These are phyloP conservation scores for Cistogaster globosa DNA, from an alignment of 2,888 invertebrate species.

Conservation along the genomic window DNA sequence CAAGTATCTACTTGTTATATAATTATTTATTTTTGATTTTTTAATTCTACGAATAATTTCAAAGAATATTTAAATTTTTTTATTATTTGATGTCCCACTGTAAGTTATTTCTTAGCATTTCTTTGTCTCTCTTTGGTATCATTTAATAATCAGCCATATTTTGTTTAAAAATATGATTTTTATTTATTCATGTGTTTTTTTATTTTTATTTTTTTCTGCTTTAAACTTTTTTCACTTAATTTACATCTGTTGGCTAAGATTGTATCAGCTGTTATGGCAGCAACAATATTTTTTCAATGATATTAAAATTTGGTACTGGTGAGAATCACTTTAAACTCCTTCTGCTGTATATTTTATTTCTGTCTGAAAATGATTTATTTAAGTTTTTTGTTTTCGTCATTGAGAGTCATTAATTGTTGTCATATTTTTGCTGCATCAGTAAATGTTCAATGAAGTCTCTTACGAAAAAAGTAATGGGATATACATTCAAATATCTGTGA, in stretches of 20 bases:
- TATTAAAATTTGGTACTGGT: constrained; percentile 30
- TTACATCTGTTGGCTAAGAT: constrained; percentile 10
- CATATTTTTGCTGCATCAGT: constrained; percentile 11
- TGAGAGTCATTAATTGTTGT: constrained; percentile 20
- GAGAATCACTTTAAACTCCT: constrained; percentile 34
- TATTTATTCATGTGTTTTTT: constrained; percentile 24
- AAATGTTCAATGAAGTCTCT: neutral
- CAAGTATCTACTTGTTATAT: too few species aligned
- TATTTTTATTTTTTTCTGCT: neutral
- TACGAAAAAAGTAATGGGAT: neutral
- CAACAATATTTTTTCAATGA: constrained; percentile 16
- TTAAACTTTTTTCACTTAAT: neutral
- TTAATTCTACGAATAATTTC: too few species aligned
- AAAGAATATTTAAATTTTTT: too few species aligned
- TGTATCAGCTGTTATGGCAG: constrained; percentile 9
- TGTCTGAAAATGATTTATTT: constrained; percentile 49
- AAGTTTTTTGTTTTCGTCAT: constrained; percentile 36
- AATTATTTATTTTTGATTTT: too few species aligned
- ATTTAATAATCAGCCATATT: constrained; percentile 29
- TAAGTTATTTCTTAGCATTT: too few species aligned
- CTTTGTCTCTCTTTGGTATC: neutral
- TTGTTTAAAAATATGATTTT: constrained; percentile 34
- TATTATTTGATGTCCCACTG: neutral
- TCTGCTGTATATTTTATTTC: neutral
- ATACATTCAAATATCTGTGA: neutral